Percentiles rank a stretch among this genome's conserved stretches.
These are phyloP conservation scores for Vanessa atalanta DNA, from an alignment of 1,140 invertebrate species.

Conservation along the genomic window DNA sequence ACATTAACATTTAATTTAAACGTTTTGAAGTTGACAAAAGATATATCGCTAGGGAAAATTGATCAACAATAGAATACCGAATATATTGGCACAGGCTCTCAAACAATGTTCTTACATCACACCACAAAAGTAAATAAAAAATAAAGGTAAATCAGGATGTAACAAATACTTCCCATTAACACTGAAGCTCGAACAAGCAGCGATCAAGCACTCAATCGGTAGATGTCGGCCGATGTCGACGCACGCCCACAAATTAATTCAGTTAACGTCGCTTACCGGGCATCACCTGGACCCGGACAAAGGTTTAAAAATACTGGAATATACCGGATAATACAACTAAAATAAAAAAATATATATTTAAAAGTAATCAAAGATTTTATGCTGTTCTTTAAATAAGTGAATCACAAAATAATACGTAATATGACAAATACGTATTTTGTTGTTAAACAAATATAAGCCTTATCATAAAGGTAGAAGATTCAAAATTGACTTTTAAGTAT, in stretches of 20 bases:
- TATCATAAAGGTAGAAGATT: too few species aligned
- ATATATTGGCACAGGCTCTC: too few species aligned
- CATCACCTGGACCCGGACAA: slow-evolving; percentile 47
- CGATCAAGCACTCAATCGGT: slow-evolving; percentile 37
- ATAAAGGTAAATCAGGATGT: background rate
- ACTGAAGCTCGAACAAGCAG: slow-evolving; percentile 21
- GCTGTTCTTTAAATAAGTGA: too few species aligned
- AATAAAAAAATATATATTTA: too few species aligned
- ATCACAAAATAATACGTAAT: too few species aligned
- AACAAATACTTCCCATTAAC: slow-evolving; percentile 13
- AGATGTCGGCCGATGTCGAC: slow-evolving; percentile 39
- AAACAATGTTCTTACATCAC: too few species aligned
- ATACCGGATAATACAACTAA: background rate
- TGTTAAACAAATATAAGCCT: background rate
- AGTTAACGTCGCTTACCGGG: slow-evolving; percentile 49
- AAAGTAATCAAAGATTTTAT: too few species aligned
- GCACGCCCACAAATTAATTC: slow-evolving; percentile 62
- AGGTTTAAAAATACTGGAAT: background rate
- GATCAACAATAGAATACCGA: too few species aligned
- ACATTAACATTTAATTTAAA: too few species aligned
- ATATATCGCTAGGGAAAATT: too few species aligned
- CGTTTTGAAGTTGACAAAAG: too few species aligned
- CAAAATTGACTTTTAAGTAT: too few species aligned
- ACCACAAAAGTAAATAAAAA: background rate
- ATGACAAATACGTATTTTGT: background rate